These are phyloP conservation scores for Oedothorax gibbosus DNA, from an alignment of 1,140 invertebrate species.

Conservation along the genomic window DNA sequence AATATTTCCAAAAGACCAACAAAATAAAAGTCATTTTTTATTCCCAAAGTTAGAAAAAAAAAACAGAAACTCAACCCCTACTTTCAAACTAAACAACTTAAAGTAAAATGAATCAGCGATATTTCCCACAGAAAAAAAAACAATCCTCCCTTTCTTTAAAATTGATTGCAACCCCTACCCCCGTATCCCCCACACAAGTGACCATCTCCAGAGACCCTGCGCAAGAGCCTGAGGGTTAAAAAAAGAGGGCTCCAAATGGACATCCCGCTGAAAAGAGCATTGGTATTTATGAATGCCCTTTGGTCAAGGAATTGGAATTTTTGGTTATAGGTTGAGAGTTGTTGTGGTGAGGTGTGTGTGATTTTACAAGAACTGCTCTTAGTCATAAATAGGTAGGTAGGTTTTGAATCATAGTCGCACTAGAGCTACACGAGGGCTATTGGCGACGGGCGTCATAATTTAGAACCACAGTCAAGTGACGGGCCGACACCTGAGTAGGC, in stretches of 20 bases:
- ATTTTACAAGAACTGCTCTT: too few species aligned
- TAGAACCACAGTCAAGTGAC: too few species aligned
- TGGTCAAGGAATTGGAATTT: not conserved
- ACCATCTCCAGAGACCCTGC: not conserved
- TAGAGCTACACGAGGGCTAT: too few species aligned
- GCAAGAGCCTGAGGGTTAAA: not conserved
- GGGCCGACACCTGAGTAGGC: too few species aligned
- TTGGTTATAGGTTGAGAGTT: too few species aligned
- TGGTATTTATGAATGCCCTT: conserved; percentile 49
- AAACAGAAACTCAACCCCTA: not conserved
- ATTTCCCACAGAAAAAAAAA: conserved; percentile 30
- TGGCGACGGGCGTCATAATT: too few species aligned
- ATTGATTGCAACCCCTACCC: conserved; percentile 18
- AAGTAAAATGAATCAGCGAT: conserved; percentile 20
- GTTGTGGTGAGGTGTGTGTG: too few species aligned
- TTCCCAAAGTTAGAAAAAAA: not conserved
- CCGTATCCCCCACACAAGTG: conserved; percentile 16
- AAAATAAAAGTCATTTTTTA: too few species aligned
- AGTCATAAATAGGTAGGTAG: too few species aligned
- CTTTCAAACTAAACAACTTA: not conserved
- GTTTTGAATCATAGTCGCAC: too few species aligned
- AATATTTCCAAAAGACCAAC: too few species aligned
- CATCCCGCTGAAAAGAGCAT: conserved; percentile 29
- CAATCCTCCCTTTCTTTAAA: conserved; percentile 36
- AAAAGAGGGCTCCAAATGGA: conserved; percentile 13